Conservation (phyloP, 2,797 vertebrate genomes). For the Lepidocolaptes lacrymiger region DNA sequence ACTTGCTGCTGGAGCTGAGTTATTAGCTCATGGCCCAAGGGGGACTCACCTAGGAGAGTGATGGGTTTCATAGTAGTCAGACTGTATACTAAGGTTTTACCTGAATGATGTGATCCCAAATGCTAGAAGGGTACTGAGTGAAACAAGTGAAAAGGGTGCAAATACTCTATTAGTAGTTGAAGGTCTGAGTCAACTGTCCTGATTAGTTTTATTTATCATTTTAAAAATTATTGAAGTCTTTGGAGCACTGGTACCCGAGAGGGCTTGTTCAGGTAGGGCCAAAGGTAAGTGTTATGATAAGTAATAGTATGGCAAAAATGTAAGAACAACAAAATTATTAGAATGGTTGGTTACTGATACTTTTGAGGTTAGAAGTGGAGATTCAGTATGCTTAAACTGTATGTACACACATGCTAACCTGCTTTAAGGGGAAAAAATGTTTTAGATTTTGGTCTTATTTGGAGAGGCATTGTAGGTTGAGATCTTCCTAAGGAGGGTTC, state of each 20-base stretch:
- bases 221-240: background rate
- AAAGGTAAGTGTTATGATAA: background rate
- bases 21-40: background rate
- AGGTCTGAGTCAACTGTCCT: background rate
- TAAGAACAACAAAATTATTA: background rate
- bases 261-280: background rate
- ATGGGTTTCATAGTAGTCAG: fast-evolving
- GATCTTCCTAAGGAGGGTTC: background rate
- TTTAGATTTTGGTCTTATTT: background rate
- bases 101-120: background rate
- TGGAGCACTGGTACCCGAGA: background rate
- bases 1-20: background rate
- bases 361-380: background rate
- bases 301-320: background rate
- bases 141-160: background rate
- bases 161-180: background rate
- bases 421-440: background rate
- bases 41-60: background rate
- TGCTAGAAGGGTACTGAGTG: background rate
- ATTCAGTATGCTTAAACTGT: background rate
- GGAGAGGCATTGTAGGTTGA: background rate
- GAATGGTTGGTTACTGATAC: background rate
- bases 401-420: background rate
- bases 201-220: background rate
- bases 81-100: background rate